Percentiles rank a stretch among this genome's conserved stretches.
These are phyloP conservation scores for Hypselothyrea guttata DNA, from an alignment of 2,888 invertebrate species.

Conservation along the genomic window DNA sequence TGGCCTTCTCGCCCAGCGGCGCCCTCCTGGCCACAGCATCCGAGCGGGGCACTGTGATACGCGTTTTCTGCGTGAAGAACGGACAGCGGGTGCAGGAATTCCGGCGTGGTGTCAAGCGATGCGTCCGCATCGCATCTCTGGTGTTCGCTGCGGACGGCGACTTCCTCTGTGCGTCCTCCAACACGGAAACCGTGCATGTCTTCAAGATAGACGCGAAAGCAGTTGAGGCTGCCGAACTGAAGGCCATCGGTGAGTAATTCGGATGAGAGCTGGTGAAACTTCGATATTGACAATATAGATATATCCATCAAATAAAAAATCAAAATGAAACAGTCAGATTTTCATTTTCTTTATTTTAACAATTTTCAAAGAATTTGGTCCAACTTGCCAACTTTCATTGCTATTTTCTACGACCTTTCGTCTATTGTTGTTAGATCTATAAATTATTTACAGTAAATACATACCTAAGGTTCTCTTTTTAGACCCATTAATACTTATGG, in stretches of 20 bases:
- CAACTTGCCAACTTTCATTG: too few relatives aligned
- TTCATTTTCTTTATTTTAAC: too few relatives aligned
- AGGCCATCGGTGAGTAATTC: slow-evolving; percentile 54
- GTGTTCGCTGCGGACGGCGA: slow-evolving; percentile 80
- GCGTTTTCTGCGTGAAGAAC: slow-evolving; percentile 82
- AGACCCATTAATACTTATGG: too few relatives aligned
- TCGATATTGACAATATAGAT: too few relatives aligned
- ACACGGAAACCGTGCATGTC: slow-evolving; percentile 82
- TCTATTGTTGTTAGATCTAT: too few relatives aligned
- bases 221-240: slow-evolving; percentile 78
- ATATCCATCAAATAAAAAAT: too few relatives aligned
- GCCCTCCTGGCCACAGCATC: slow-evolving; percentile 81
- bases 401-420: too few relatives aligned
- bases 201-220: slow-evolving; percentile 80
- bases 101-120: slow-evolving; percentile 81
- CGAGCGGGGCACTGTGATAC: slow-evolving; percentile 82
- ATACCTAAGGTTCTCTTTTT: too few relatives aligned
- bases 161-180: slow-evolving; percentile 81
- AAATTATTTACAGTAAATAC: too few relatives aligned
- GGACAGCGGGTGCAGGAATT: slow-evolving; percentile 82
- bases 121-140: slow-evolving; percentile 81
- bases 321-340: too few relatives aligned
- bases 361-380: too few relatives aligned
- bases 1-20: slow-evolving; percentile 81
- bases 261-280: too few relatives aligned